Percentiles rank a stretch among this genome's conserved stretches.
Evolutionary conservation across 2,888 invertebrate species (phyloP).

Genomic region (Parasteatoda lunata): DNA sequence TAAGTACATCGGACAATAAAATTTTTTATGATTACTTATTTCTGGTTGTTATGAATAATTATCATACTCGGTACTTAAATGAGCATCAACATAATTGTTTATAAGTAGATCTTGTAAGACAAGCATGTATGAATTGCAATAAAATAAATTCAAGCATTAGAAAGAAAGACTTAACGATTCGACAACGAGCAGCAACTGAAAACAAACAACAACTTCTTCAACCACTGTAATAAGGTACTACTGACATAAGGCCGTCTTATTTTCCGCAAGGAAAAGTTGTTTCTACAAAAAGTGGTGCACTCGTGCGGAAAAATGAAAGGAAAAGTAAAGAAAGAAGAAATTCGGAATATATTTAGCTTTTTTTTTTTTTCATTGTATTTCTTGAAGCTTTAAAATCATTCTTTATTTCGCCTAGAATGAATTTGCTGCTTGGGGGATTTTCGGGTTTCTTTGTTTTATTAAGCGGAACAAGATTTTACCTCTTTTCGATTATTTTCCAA

Average conservation of each 20-base stretch:
- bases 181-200: constrained; percentile 14
- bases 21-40: too few relatives aligned
- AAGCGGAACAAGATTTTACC: constrained; percentile 20
- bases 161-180: constrained; percentile 21
- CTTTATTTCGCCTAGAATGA: constrained; percentile 44
- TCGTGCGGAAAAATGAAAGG: constrained; percentile 26
- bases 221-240: constrained; percentile 13
- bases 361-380: constrained; percentile 11
- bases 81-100: too few relatives aligned
- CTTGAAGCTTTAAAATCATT: constrained; percentile 36
- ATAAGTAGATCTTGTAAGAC: too few relatives aligned
- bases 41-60: too few relatives aligned
- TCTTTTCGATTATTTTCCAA: constrained; percentile 12
- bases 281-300: constrained; percentile 24
- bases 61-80: too few relatives aligned
- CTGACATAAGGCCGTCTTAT: constrained; percentile 36
- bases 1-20: too few relatives aligned
- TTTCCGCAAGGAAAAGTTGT: constrained; percentile 50
- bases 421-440: constrained; percentile 51
- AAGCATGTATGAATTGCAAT: too few relatives aligned
- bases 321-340: constrained; percentile 3
- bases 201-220: not conserved
- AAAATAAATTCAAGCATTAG: not conserved
- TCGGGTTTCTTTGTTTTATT: constrained; percentile 55
- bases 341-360: not conserved